These are phyloP conservation scores for Sciurus carolinensis DNA, from an alignment of 2,797 vertebrate species.

Conservation along the genomic window DNA sequence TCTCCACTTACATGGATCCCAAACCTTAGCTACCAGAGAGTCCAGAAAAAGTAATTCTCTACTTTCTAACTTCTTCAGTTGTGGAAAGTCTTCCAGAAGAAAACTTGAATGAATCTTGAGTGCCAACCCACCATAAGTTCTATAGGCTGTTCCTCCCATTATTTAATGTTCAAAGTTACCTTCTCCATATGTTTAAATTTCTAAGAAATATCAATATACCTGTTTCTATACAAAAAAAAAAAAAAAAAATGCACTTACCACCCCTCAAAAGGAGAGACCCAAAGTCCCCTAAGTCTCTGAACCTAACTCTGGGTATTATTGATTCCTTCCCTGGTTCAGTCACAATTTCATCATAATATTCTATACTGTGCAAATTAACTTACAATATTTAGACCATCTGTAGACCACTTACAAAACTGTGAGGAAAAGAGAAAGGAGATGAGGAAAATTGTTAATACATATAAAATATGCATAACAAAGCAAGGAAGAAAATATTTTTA, in stretches of 20 bases:
- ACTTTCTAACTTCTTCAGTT: conserved; percentile 3
- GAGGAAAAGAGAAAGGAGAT: neutral
- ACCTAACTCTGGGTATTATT: neutral
- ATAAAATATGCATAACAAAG: neutral
- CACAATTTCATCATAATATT: neutral
- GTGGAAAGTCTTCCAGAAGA: conserved; percentile 23
- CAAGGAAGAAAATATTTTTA: neutral
- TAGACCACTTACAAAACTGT: conserved; percentile 7
- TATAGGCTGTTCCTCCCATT: neutral
- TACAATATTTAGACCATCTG: neutral
- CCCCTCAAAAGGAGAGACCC: neutral
- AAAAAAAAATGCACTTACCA: neutral
- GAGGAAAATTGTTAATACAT: neutral
- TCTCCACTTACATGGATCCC: neutral
- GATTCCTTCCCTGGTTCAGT: neutral
- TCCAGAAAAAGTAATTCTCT: neutral
- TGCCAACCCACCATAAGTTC: neutral
- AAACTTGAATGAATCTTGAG: neutral
- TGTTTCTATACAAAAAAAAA: neutral
- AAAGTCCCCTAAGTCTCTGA: neutral
- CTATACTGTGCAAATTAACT: neutral
- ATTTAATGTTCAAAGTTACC: neutral
- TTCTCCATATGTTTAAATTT: conserved; percentile 15
- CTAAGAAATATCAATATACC: neutral
- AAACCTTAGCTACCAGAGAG: conserved; percentile 53